These are phyloP conservation scores for Conus ventricosus DNA, from an alignment of 1,140 invertebrate species.

Conservation along the genomic window DNA sequence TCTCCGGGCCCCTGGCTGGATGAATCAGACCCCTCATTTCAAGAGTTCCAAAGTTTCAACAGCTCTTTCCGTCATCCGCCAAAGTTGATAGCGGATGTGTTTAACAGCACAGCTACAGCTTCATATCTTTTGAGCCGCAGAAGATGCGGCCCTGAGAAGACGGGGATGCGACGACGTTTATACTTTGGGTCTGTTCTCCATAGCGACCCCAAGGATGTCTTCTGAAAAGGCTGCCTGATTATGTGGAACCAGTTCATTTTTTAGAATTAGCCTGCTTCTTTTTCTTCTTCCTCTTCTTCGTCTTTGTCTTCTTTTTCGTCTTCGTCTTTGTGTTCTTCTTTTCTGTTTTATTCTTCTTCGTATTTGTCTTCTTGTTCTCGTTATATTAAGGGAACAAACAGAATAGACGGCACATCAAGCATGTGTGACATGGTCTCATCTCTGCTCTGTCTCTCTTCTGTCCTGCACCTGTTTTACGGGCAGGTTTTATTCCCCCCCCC, in stretches of 20 bases:
- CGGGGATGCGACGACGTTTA: not conserved
- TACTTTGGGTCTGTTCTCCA: not conserved
- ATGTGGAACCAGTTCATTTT: not conserved
- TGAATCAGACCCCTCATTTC: not conserved
- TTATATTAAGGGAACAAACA: not conserved
- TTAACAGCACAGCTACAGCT: not conserved
- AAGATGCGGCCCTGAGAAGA: not conserved
- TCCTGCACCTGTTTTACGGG: slow-evolving; percentile 18
- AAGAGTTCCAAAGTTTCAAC: slow-evolving; percentile 10
- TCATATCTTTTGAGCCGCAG: not conserved
- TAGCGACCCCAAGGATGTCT: not conserved
- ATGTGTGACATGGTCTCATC: not conserved
- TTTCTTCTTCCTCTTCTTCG: not conserved
- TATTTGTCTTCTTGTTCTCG: not conserved
- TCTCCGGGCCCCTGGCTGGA: not conserved
- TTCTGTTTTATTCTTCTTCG: too few relatives aligned
- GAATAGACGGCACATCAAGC: not conserved
- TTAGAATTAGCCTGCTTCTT: slow-evolving; percentile 3
- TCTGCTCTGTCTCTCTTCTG: not conserved
- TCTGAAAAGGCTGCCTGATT: not conserved
- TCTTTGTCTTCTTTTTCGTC: too few relatives aligned
- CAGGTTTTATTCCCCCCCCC: not conserved
- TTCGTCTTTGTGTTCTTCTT: too few relatives aligned
- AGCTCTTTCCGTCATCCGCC: slow-evolving; percentile 3
- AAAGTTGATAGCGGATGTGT: slow-evolving; percentile 1